Evolutionary conservation across 2,888 invertebrate species (phyloP), one percentile per base, ranked within the genome.

Genomic region (Polyploca ridens): DNA sequence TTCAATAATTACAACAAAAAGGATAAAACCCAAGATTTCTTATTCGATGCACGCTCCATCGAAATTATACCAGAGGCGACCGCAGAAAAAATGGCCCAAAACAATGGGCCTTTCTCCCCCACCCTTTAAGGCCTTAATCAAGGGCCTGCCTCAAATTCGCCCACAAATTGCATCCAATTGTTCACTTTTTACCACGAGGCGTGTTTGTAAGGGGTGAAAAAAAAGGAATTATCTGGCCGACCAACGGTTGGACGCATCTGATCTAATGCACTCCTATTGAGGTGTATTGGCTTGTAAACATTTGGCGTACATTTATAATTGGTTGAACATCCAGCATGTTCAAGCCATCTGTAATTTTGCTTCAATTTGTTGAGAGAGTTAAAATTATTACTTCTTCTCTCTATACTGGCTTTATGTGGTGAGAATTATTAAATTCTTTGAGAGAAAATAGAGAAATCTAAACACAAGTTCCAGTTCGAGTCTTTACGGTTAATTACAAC

Each of bases 111-210:
- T 19, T 41, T 19, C 54, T 54, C 54, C 54, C 54, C 54, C 84
- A 85, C 83, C 87, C 85, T 88, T 85, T 85, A 83, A 74, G 82
- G 82, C 81, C 85, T 86, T 90, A 90, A 94, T 93, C 91, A 92
- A 89, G 88, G 83, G 83, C 78, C 84, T 90, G 91, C 88, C 91
- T 92, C 78, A 89, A 90, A 90, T 91, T 93, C 88, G 86, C 88
- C 93, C 93, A 88, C 93, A 94, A 93, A 94, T 94, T 93, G 93
- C 92, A 90, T 88, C 88, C 92, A 93, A 93, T 93, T 93, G 94
- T 94, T 93, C 93, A 93, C 87, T 94, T 93, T 94, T 94, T 94
- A 93, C 89, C 89, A 78, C 86, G 79, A 86, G 84, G 78, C 82
- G 80, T 84, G 84, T 87, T 83, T 85, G 75, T 73, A 75, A 79